A percentile compares a stretch with the other conserved stretches of the same genome.
Conservation (phyloP, 2,113 vertebrate species). For the Apaloderma vittatum region DNA sequence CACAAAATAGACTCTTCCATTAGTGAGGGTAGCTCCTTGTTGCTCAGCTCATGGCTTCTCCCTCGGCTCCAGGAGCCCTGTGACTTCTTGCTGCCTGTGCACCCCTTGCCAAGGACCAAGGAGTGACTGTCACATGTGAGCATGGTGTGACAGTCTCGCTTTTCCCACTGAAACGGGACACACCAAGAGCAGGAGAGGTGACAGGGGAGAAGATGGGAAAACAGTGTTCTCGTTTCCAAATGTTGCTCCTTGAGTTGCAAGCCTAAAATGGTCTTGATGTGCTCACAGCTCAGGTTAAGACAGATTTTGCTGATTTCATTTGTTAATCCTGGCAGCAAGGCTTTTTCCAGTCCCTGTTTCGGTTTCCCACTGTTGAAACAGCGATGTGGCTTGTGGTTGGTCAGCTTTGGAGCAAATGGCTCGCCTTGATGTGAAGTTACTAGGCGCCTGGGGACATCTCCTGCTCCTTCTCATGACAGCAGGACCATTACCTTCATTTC, state of each 20-base stretch:
- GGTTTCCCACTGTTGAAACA: neutral
- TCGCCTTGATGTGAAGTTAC: neutral
- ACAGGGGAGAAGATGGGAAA: neutral
- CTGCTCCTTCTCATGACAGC: neutral
- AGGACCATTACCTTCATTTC: neutral
- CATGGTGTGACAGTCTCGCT: neutral
- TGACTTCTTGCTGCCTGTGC: neutral
- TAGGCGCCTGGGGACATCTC: neutral
- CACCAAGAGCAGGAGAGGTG: neutral
- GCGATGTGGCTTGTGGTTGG: neutral
- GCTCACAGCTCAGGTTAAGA: neutral
- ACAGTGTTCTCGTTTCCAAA: neutral
- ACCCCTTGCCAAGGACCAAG: accelerated
- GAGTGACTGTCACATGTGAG: accelerated
- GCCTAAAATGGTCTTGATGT: accelerated
- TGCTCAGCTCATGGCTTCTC: neutral
- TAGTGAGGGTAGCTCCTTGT: accelerated
- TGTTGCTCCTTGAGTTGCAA: neutral
- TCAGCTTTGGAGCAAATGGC: neutral
- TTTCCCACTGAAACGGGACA: neutral
- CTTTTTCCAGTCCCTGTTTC: neutral
- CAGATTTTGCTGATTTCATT: neutral
- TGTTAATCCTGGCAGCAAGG: neutral
- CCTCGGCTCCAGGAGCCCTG: neutral
- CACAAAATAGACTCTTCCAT: neutral